These are phyloP conservation scores for Antitype chi DNA, from an alignment of 2,888 invertebrate species.

Conservation along the genomic window DNA sequence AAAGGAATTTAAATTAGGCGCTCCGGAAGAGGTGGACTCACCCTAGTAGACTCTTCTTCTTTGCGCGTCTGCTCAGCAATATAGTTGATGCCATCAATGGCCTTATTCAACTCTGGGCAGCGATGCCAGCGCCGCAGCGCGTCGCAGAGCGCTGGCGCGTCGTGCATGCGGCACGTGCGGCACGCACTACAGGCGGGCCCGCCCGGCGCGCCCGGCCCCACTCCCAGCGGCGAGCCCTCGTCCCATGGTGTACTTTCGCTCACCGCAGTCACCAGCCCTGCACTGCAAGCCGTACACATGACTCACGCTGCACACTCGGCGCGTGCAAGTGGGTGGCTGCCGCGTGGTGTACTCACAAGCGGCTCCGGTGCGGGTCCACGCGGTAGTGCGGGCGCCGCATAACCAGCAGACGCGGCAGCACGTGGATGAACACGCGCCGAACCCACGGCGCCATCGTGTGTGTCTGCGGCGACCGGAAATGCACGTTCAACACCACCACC, in stretches of 20 bases:
- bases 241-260: constrained; percentile 70
- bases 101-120: constrained; percentile 97
- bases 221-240: constrained; percentile 67
- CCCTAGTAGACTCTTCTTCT: constrained; percentile 97
- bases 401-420: constrained; percentile 97
- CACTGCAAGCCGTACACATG: constrained; percentile 67
- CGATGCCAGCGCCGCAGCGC: constrained; percentile 95
- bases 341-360: constrained; percentile 79
- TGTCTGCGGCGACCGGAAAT: constrained; percentile 99
- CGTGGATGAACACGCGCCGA: constrained; percentile 98
- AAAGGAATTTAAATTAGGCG: neutral
- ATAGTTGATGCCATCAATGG: constrained; percentile 97
- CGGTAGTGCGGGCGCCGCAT: constrained; percentile 96
- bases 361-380: constrained; percentile 91
- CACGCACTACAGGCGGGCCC: constrained; percentile 77
- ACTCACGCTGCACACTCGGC: neutral
- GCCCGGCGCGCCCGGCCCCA: constrained; percentile 69
- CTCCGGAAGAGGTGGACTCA: constrained; percentile 81
- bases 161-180: constrained; percentile 90
- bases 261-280: constrained; percentile 75
- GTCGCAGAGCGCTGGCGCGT: constrained; percentile 91
- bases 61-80: constrained; percentile 98
- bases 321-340: neutral
- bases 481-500: constrained; percentile 98
- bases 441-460: constrained; percentile 99